Conservation (phyloP, 35 echinoderm and acorn worm genomes). For the Apostichopus parvimensis region DNA sequence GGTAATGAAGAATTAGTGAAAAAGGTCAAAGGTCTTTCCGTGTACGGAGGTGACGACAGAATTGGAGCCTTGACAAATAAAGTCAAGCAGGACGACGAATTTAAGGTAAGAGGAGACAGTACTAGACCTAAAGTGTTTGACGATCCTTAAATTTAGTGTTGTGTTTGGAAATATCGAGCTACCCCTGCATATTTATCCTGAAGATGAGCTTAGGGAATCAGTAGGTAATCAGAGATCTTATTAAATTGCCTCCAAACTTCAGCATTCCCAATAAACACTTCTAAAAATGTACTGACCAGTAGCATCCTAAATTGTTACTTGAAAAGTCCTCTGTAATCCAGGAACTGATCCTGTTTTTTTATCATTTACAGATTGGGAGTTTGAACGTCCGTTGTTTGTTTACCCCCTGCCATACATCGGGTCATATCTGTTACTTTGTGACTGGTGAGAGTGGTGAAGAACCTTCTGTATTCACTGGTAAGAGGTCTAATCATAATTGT, state of each 20-base stretch:
- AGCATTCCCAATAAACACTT: no score
- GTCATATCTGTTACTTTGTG: constrained; percentile 93
- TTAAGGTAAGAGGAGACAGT: constrained; percentile 67
- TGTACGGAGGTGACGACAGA: constrained; percentile 96
- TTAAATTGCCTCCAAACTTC: no score
- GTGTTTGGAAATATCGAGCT: no score
- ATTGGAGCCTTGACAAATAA: constrained; percentile 91
- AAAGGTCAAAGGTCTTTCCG: constrained; percentile 60
- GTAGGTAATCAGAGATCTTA: no score
- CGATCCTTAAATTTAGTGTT: no score
- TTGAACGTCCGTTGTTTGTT: constrained; percentile 83
- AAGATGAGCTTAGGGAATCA: no score
- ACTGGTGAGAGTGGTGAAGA: constrained; percentile 70
- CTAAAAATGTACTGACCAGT: no score
- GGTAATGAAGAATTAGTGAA: constrained; percentile 87
- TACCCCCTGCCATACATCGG: constrained; percentile 91
- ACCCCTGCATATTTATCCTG: no score
- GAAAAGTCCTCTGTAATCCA: no score
- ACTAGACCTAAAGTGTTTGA: no score
- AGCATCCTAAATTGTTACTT: no score
- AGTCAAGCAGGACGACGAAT: constrained; percentile 77
- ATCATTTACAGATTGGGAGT: constrained; percentile 71
- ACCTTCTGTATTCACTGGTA: constrained; percentile 96
- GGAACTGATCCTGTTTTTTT: not conserved
- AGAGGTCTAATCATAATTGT: not conserved